phyloP scores from a whole-genome alignment of 2,797 vertebrate genomes.

The Danio jaintianensis region DNA sequence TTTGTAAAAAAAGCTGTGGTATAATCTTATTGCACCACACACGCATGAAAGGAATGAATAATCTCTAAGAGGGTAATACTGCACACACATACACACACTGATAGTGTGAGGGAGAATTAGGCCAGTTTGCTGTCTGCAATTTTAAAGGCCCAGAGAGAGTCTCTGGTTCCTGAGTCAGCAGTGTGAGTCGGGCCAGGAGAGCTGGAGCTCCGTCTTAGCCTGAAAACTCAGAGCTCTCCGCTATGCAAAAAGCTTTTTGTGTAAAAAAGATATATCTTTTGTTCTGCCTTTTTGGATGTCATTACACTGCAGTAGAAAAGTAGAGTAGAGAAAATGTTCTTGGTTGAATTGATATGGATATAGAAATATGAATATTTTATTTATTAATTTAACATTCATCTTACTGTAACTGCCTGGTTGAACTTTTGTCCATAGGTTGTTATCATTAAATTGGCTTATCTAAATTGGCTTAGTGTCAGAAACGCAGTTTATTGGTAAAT shows the following conservation, averaged over 20 bases:
- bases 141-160: conserved; percentile 44
- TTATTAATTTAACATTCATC: no score
- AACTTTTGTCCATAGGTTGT: no score
- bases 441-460: no score
- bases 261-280: neutral
- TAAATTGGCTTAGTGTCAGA: no score
- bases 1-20: conserved; percentile 20
- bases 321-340: neutral
- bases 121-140: conserved; percentile 53
- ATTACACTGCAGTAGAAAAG: neutral
- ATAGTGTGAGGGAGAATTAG: conserved; percentile 35
- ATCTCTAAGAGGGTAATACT: conserved; percentile 44
- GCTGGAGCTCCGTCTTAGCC: neutral
- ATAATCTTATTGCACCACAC: conserved; percentile 18
- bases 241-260: neutral
- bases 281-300: neutral
- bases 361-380: no score
- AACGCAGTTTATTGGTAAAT: no score
- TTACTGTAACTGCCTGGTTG: no score
- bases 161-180: conserved; percentile 45
- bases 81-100: conserved; percentile 28
- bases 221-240: neutral
- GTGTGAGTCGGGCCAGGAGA: conserved; percentile 6
- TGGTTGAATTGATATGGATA: neutral
- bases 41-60: conserved; percentile 32